Evolutionary conservation across 2,888 invertebrate species (phyloP).

Genomic region (Parnassius smintheus): DNA sequence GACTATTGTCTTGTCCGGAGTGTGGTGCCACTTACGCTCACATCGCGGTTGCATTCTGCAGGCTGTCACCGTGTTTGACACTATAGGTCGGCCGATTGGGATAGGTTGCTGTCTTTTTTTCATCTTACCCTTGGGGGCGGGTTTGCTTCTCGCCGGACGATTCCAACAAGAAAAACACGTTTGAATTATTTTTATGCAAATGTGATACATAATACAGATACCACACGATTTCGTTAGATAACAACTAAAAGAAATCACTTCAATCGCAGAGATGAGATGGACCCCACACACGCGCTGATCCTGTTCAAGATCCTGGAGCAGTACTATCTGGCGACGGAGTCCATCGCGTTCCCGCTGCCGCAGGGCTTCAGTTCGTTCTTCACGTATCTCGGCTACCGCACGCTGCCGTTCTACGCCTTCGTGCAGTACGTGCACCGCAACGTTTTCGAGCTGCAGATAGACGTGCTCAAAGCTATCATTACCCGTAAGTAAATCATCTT

Average conservation of each 20-base stretch:
- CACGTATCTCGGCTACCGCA: constrained; percentile 91
- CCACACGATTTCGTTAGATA: no score
- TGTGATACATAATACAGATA: no score
- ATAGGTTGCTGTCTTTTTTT: no score
- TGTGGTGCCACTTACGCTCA: no score
- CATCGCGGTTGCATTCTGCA: no score
- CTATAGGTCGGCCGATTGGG: no score
- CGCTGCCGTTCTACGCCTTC: constrained; percentile 88
- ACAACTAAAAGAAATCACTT: constrained; percentile 7
- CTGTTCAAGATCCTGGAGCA: constrained; percentile 90
- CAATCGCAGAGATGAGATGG: constrained; percentile 85
- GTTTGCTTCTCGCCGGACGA: no score
- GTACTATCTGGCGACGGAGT: constrained; percentile 89
- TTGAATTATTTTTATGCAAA: no score
- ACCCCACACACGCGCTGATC: constrained; percentile 84
- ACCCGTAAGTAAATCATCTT: constrained; percentile 77
- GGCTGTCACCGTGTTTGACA: no score
- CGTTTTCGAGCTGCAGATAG: constrained; percentile 92
- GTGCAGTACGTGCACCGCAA: constrained; percentile 91
- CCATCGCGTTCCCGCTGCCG: constrained; percentile 88
- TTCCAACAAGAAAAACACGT: no score
- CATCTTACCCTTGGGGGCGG: no score
- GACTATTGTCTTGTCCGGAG: no score
- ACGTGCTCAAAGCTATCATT: constrained; percentile 92
- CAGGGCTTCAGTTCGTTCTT: constrained; percentile 95